Conservation (phyloP, 2,113 vertebrate species). For the Tenrec ecaudatus region DNA sequence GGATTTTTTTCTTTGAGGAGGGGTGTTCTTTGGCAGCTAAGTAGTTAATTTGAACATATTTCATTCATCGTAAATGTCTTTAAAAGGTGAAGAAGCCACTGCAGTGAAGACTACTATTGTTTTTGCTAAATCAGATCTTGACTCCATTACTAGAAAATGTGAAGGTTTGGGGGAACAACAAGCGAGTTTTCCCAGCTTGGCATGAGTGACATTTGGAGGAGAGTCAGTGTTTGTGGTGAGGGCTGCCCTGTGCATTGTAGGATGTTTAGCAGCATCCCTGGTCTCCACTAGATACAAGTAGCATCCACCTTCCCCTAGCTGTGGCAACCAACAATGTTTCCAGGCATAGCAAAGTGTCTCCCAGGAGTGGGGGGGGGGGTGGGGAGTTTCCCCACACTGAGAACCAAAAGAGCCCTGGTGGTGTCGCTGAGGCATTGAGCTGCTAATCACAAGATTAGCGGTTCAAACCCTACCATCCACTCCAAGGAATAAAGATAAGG, state of each 20-base stretch:
- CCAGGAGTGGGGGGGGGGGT: no score
- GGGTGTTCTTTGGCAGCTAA: no score
- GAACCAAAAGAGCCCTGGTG: not conserved
- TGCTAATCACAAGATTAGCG: no score
- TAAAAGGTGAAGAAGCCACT: slow-evolving; percentile 77
- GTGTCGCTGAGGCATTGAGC: no score
- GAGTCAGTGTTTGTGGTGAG: not conserved
- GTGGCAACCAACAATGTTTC: slow-evolving; percentile 13
- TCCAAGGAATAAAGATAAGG: no score
- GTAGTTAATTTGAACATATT: not conserved
- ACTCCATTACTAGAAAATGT: slow-evolving; percentile 80
- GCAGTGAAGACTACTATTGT: slow-evolving; percentile 73
- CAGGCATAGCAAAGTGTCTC: slow-evolving; percentile 28
- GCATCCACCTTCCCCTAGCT: not conserved
- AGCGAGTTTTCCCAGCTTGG: not conserved
- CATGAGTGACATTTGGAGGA: not conserved
- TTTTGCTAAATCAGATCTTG: slow-evolving; percentile 69
- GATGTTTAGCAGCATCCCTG: not conserved
- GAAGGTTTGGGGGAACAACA: slow-evolving; percentile 66
- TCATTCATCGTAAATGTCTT: slow-evolving; percentile 25
- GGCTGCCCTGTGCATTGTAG: not conserved
- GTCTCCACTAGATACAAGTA: not conserved
- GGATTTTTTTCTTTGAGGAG: no score
- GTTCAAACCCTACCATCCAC: no score
- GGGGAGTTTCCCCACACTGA: slow-evolving; percentile 9